Evolutionary conservation across 2,888 invertebrate genomes (phyloP).

Genomic region (Graphium colonna): DNA sequence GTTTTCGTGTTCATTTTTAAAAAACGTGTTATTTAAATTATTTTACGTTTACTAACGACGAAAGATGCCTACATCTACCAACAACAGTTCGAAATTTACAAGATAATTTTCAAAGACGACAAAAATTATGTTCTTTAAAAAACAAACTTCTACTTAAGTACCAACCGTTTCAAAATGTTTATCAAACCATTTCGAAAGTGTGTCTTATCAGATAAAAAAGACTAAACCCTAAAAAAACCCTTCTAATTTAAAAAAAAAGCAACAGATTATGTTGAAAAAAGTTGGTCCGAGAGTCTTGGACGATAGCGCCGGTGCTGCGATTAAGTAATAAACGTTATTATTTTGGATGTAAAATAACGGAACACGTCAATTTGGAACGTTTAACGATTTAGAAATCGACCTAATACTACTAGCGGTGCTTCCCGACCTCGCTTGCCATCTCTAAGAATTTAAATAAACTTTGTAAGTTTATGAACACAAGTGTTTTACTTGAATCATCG

Average conservation of each 20-base stretch:
- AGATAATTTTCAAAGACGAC: too few species aligned
- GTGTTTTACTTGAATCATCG: background rate
- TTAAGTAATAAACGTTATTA: conserved; percentile 70
- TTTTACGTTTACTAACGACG: too few species aligned
- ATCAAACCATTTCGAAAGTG: too few species aligned
- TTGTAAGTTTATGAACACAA: background rate
- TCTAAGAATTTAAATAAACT: conserved; percentile 1
- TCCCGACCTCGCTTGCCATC: conserved; percentile 3
- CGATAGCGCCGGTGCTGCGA: conserved; percentile 49
- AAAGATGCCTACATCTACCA: too few species aligned
- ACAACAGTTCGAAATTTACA: too few species aligned
- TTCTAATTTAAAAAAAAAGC: conserved; percentile 24
- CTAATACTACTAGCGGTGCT: conserved; percentile 8
- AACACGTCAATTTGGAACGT: conserved; percentile 54
- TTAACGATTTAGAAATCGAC: conserved; percentile 32
- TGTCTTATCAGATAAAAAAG: too few species aligned
- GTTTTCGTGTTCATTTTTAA: too few species aligned
- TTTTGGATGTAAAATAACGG: conserved; percentile 55
- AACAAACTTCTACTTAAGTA: too few species aligned
- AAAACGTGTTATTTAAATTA: too few species aligned
- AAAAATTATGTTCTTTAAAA: too few species aligned
- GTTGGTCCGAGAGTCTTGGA: conserved; percentile 31
- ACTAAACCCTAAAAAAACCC: too few species aligned
- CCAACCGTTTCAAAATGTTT: too few species aligned
- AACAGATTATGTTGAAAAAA: conserved; percentile 24